Conservation (phyloP, 2,888 invertebrate species). For the Pyrochroa serraticornis region DNA sequence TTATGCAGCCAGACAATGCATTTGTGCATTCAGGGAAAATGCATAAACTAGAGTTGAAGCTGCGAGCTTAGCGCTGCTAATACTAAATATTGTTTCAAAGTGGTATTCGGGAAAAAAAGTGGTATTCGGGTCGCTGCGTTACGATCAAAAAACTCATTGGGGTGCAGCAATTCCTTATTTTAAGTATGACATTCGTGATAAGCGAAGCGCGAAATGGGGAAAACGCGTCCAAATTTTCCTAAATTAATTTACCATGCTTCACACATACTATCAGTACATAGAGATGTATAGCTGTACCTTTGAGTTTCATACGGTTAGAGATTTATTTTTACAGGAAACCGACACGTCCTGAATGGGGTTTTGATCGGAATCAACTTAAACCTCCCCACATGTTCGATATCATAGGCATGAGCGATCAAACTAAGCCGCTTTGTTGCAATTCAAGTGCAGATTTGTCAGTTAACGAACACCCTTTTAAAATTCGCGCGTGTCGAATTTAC, state of each 20-base stretch:
- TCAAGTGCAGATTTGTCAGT: conserved; percentile 21
- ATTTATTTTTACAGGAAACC: too few relatives aligned
- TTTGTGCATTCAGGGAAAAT: conserved; percentile 5
- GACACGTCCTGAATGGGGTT: too few relatives aligned
- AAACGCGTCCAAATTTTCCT: conserved; percentile 40
- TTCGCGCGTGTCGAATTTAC: conserved; percentile 45
- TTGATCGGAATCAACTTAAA: too few relatives aligned
- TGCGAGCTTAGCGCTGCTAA: conserved; percentile 22
- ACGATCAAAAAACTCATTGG: conserved; percentile 23
- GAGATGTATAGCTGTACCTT: background rate
- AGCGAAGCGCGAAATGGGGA: conserved; percentile 43
- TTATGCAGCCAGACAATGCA: conserved; percentile 5
- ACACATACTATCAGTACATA: conserved; percentile 26
- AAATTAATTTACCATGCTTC: conserved; percentile 40
- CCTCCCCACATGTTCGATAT: too few relatives aligned
- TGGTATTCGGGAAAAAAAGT: conserved; percentile 19
- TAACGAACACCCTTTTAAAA: conserved; percentile 39
- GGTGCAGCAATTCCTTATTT: conserved; percentile 38
- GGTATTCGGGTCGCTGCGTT: conserved; percentile 4
- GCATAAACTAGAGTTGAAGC: conserved; percentile 15
- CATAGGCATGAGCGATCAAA: background rate
- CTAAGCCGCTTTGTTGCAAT: conserved; percentile 18
- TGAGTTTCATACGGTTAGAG: background rate
- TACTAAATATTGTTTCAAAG: conserved; percentile 30
- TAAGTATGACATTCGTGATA: conserved; percentile 40